Base-by-base conservation (phyloP, 2,797 vertebrate genomes). In the Crax fasciolata region DNA sequence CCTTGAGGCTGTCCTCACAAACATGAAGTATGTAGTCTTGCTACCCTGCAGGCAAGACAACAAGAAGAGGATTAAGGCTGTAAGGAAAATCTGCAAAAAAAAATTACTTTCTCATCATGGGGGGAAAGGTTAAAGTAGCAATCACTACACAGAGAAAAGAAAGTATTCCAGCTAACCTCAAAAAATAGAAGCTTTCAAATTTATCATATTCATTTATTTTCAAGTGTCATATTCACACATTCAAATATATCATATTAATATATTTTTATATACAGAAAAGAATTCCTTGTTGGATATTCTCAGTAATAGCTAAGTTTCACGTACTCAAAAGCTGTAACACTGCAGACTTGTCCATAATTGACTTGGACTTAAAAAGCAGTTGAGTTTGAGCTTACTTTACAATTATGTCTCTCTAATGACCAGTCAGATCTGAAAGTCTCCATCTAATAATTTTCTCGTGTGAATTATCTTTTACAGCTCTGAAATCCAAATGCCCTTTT, bases 331-430 rank as follows among this genome's bases (percentile, higher is more conserved):
- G 85, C 51, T 81, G 32, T 83, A 92, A 86, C 24, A 75, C 51
- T 95, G 48, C 43, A 88, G 70, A 52, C 55, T 88, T 83, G 63
- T 80, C 68, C 30, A 54, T 95, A 96, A 96, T 83, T 92, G 85
- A 94, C 95, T 95, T 75, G 76, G 91, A 94, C 91, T 95, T 96
- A 94, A 97, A 96, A 83, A 43, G 15, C 17, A 13, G 13, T 78
- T 88, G 75, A 83, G 61, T 95, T 87, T 78, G 79, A 95, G 93
- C 84, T 65, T 73, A 57, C 65, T 95, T 94, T 88, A 94, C 75
- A 95, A 89, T 96, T 94, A 95, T 25, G 68, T 71, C 59, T 96
- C 58, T 84, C 87, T 82, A 87, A 84, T 41, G 78, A 88, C 65
- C 58, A 92, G 87, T 88, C 71, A 95, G 59, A 89, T 84, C 84